These are phyloP conservation scores for Marmota monax DNA, from an alignment of 2,113 vertebrate genomes.

Conservation along the genomic window DNA sequence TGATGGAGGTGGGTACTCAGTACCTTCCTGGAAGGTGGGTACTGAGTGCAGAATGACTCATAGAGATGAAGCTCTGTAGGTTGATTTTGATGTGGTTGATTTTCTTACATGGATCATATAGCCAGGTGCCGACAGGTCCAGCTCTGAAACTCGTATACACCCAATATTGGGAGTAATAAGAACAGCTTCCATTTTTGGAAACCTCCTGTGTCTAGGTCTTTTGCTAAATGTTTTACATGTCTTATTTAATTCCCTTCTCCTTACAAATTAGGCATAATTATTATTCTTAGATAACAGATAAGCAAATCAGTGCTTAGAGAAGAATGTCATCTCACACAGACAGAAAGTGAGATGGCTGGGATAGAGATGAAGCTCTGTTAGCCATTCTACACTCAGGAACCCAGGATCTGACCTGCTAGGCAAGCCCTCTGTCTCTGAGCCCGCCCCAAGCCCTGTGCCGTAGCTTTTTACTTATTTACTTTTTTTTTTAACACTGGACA, in stretches of 20 bases:
- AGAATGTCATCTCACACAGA: not conserved
- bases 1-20: too few species aligned
- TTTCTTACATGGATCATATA: not conserved
- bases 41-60: not conserved
- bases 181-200: not conserved
- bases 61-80: not conserved
- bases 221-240: not conserved
- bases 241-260: too few species aligned
- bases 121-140: not conserved
- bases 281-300: not conserved
- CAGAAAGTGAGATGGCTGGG: not conserved
- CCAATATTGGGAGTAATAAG: not conserved
- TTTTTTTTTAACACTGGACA: not conserved
- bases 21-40: not conserved
- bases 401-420: not conserved
- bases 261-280: not conserved
- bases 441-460: not conserved
- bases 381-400: too few species aligned
- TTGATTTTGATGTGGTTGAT: not conserved
- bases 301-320: not conserved
- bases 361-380: not conserved
- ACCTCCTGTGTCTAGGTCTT: not conserved
- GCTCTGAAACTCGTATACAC: not conserved
- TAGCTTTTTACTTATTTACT: not conserved
- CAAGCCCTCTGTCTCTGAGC: not conserved